A percentile compares a stretch with the other conserved stretches of the same genome.
These are phyloP conservation scores for Hephaestus fuliginosus DNA, from an alignment of 2,797 vertebrate genomes.

Conservation along the genomic window DNA sequence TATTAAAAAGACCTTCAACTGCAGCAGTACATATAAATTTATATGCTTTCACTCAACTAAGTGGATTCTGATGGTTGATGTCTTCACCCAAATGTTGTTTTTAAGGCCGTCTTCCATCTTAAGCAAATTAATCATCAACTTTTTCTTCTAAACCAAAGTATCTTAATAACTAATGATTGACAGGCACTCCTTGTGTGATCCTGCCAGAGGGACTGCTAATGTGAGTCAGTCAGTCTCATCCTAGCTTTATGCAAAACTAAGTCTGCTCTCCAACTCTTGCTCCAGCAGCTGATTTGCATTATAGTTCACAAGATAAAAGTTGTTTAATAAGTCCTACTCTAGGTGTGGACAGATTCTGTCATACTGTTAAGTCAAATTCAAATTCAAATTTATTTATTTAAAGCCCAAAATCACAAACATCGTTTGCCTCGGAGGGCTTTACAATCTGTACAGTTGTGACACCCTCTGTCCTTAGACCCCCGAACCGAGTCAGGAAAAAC, in stretches of 20 bases:
- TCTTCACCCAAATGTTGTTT: not conserved
- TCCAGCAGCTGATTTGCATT: not conserved
- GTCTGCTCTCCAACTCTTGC: not conserved
- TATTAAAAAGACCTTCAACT: not conserved
- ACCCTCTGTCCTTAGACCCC: no score
- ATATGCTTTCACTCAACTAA: not conserved
- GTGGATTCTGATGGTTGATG: not conserved
- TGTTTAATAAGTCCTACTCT: not conserved
- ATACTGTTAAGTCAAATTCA: no score
- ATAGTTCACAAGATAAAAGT: not conserved
- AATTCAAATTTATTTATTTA: no score
- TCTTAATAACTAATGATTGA: conserved; percentile 19
- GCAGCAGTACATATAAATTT: not conserved
- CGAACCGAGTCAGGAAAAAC: no score
- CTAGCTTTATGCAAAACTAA: not conserved
- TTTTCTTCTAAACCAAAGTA: not conserved
- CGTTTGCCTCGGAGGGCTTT: no score
- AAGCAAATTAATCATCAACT: conserved; percentile 20
- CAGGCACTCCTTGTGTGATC: conserved; percentile 4
- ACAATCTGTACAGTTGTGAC: no score
- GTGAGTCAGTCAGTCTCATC: not conserved
- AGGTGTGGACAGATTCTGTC: not conserved
- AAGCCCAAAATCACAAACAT: no score
- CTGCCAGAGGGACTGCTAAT: not conserved
- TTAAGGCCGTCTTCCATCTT: not conserved